These are phyloP conservation scores for Drosophila eohydei DNA, from an alignment of 2,888 invertebrate genomes.

Conservation along the genomic window DNA sequence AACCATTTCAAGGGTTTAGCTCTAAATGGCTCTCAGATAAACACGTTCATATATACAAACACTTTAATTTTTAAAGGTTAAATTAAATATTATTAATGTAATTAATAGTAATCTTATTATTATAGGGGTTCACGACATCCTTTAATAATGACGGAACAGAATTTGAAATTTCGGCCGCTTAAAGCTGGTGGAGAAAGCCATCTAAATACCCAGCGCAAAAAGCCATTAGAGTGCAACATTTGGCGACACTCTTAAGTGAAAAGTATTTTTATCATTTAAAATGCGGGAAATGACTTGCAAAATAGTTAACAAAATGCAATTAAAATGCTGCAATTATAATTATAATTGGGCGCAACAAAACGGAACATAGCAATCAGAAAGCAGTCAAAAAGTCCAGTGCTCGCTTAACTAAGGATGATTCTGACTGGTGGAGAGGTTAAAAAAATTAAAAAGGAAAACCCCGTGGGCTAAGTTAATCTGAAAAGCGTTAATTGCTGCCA, in stretches of 20 bases:
- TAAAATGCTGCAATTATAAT: constrained; percentile 77
- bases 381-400: constrained; percentile 54
- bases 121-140: too few relatives aligned
- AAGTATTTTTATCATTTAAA: constrained; percentile 64
- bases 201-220: constrained; percentile 15
- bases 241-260: constrained; percentile 49
- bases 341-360: constrained; percentile 69
- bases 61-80: background rate
- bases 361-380: constrained; percentile 51
- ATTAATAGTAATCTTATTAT: background rate
- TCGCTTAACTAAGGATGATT: constrained; percentile 18
- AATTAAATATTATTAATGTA: background rate
- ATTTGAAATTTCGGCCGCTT: background rate
- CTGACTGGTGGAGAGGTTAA: constrained; percentile 39
- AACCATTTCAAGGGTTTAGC: too few relatives aligned
- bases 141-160: background rate
- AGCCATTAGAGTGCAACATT: constrained; percentile 55
- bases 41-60: too few relatives aligned
- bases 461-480: constrained; percentile 62
- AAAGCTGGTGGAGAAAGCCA: background rate
- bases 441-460: constrained; percentile 14
- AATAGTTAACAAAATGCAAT: constrained; percentile 76
- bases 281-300: constrained; percentile 62
- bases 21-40: too few relatives aligned
- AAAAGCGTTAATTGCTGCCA: constrained; percentile 63